Evolutionary conservation across 2,113 vertebrate genomes (phyloP), one percentile per base, ranked within the genome.

Genomic region (Lepidothrix coronata): DNA sequence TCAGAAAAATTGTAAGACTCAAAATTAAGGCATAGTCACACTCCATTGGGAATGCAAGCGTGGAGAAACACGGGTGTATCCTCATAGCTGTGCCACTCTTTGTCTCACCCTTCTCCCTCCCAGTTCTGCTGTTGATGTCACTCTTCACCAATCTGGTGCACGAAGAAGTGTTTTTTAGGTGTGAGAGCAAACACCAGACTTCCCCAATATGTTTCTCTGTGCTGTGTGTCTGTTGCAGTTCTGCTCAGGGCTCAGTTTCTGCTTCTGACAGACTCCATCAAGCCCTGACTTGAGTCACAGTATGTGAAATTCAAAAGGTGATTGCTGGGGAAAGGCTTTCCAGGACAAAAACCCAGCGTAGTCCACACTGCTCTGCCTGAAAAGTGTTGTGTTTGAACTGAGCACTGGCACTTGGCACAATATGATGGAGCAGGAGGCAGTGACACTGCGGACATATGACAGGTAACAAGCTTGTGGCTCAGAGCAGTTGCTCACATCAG

Each of bases 161-260:
- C 3, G 57, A 82, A 52, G 74, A 93, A 97, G 68, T 92, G 80
- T 96, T 95, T 95, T 85, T 54, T 93, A 87, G 73, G 91, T 93
- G 96, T 75, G 94, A 97, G 89, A 89, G 86, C 86, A 97, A 97
- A 96, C 95, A 95, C 73, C 83, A 96, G 95, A 97, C 94, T 91
- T 77, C 52, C 51, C 51, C 94, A 95, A 74, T 91, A 96, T 92
- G 93, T 95, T 95, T 81, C 68, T 55, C 65, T 11, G 17, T 2
- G 35, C 59, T 4, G 5, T 46, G 46, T 74, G 75, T 93, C 92
- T 95, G 91, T 80, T 86, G 46, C 79, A 58, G 35, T 48, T 27
- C 52, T 52, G 11, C 49, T 84, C 39, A 37, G 43, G 24, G 76
- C n/a, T 62, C 39, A 2, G 37, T 79, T 88, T 74, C 76, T 90